A percentile compares a stretch with the other conserved stretches of the same genome.
These are phyloP conservation scores for Apodemus agrarius DNA, from an alignment of 2,797 vertebrate genomes.

Conservation along the genomic window DNA sequence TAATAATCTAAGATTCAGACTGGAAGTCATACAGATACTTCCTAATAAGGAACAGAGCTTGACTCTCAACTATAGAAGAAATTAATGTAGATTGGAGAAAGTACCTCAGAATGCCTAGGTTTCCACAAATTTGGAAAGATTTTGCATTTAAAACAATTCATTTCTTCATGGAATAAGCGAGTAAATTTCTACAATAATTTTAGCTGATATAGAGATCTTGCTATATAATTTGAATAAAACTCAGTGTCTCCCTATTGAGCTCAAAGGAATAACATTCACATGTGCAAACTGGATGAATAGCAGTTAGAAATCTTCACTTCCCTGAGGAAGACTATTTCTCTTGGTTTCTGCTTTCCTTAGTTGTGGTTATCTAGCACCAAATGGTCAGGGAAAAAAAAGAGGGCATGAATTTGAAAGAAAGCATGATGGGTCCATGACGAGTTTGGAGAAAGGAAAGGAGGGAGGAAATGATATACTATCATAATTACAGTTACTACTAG, in stretches of 20 bases:
- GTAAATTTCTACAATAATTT: conserved; percentile 38
- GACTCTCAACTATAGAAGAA: conserved; percentile 43
- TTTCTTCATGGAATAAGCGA: conserved; percentile 8
- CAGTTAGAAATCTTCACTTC: conserved; percentile 38
- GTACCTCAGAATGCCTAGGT: conserved; percentile 9
- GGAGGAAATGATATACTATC: neutral
- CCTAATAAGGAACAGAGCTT: conserved; percentile 56
- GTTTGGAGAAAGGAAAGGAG: neutral
- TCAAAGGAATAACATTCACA: neutral
- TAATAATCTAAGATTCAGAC: conserved; percentile 54
- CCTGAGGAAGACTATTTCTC: neutral
- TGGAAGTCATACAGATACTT: conserved; percentile 47
- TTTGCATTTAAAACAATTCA: conserved; percentile 45
- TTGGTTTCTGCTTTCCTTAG: neutral
- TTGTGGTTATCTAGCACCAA: neutral
- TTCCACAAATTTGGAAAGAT: conserved; percentile 15
- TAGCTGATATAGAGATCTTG: neutral
- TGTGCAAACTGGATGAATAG: neutral
- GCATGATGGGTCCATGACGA: neutral
- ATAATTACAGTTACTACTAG: neutral
- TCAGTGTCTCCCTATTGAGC: neutral
- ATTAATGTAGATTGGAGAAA: conserved; percentile 59
- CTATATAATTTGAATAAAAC: conserved; percentile 42
- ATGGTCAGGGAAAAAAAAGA: neutral
- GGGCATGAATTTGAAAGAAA: neutral